These are phyloP conservation scores for Pyrochroa serraticornis DNA, from an alignment of 2,888 invertebrate species.

Conservation along the genomic window DNA sequence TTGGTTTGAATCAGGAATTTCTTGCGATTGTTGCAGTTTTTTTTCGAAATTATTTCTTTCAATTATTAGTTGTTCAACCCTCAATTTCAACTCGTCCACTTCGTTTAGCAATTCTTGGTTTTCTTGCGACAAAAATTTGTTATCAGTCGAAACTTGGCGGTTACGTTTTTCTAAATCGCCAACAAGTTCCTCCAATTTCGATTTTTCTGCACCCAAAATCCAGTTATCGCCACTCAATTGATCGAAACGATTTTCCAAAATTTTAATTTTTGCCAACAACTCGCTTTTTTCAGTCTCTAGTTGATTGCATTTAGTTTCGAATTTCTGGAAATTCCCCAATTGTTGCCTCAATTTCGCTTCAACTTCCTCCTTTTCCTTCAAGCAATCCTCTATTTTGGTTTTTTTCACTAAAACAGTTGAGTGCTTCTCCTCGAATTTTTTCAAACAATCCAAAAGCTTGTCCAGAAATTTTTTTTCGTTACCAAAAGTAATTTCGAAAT, in stretches of 20 bases:
- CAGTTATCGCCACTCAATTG: slow-evolving; percentile 19
- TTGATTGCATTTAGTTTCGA: background rate
- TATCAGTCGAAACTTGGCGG: slow-evolving; percentile 47
- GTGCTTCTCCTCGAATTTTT: slow-evolving; percentile 12
- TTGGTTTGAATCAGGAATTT: too few species aligned
- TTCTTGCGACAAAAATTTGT: slow-evolving; percentile 48
- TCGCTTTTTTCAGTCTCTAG: slow-evolving; percentile 14
- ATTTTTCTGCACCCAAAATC: slow-evolving; percentile 9
- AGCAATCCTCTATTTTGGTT: slow-evolving; percentile 27
- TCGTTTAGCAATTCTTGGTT: slow-evolving; percentile 45
- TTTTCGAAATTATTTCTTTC: slow-evolving; percentile 23
- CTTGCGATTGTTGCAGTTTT: too few species aligned
- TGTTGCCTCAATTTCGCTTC: slow-evolving; percentile 14
- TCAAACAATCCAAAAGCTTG: slow-evolving; percentile 6
- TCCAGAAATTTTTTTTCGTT: slow-evolving; percentile 33
- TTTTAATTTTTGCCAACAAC: slow-evolving; percentile 8
- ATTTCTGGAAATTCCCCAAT: background rate
- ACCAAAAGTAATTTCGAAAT: slow-evolving; percentile 26
- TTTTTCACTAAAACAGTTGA: background rate
- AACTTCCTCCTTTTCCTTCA: slow-evolving; percentile 23
- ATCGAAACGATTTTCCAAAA: slow-evolving; percentile 3
- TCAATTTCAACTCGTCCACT: slow-evolving; percentile 47
- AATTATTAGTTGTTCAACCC: slow-evolving; percentile 35
- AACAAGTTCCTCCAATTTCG: slow-evolving; percentile 26
- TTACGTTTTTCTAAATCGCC: slow-evolving; percentile 44